Conservation (phyloP, 2,113 vertebrate genomes). For the Burhinus oedicnemus region DNA sequence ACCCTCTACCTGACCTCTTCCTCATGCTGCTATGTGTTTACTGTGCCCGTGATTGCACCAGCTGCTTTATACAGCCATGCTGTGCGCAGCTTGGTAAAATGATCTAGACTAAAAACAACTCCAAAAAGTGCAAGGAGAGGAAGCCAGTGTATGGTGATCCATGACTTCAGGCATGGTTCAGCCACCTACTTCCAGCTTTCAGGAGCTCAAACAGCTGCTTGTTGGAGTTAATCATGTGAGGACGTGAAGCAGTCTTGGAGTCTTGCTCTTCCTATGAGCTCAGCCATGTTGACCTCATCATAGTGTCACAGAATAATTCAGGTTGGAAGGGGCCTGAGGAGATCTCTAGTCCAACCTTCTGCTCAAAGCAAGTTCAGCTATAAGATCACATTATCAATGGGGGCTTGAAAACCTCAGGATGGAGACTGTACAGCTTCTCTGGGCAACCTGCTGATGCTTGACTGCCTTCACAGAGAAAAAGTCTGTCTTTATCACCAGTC, state of each 20-base stretch:
- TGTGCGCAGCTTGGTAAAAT: neutral
- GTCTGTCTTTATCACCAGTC: neutral
- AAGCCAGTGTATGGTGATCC: neutral
- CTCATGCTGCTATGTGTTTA: neutral
- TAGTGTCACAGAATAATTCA: neutral
- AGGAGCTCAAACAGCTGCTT: neutral
- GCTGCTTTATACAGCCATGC: neutral
- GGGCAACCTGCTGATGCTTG: neutral
- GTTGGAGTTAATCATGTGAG: neutral
- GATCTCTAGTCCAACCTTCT: neutral
- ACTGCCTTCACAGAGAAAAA: neutral
- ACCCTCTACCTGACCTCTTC: neutral
- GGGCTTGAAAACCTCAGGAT: neutral
- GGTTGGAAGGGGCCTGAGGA: neutral
- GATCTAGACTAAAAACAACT: neutral
- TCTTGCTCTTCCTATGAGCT: neutral
- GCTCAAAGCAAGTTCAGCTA: neutral
- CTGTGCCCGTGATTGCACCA: fast-evolving
- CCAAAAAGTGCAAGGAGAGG: neutral
- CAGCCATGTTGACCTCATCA: neutral
- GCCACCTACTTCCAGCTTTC: neutral
- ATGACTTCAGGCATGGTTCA: neutral
- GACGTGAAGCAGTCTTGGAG: neutral
- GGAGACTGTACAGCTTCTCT: neutral
- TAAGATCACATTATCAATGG: neutral